Evolutionary conservation across 1,140 invertebrate genomes (phyloP).

Genomic region (Caenorhabditis remanei): DNA sequence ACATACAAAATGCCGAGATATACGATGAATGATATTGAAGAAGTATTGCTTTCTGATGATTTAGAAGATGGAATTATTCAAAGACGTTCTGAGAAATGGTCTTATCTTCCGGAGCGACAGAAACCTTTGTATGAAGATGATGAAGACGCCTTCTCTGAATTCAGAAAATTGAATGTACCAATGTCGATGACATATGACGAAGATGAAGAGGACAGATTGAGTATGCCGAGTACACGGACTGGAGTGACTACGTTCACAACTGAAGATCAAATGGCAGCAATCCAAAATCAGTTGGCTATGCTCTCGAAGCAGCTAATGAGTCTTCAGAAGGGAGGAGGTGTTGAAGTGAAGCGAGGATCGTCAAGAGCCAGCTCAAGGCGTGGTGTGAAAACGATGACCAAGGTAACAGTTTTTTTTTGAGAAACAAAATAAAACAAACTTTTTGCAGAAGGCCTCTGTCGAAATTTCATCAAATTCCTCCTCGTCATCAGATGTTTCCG

Average conservation of each 20-base stretch:
- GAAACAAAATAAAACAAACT: neutral
- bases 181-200: constrained; percentile 41
- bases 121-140: constrained; percentile 12
- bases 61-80: constrained; percentile 35
- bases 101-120: neutral
- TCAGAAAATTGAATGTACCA: constrained; percentile 27
- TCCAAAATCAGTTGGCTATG: constrained; percentile 38
- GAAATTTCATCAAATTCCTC: constrained; percentile 20
- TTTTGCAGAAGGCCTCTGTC: constrained; percentile 10
- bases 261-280: constrained; percentile 49
- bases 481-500: constrained; percentile 9
- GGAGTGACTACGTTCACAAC: constrained; percentile 14
- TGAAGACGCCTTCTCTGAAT: constrained; percentile 12
- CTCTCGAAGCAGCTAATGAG: constrained; percentile 41
- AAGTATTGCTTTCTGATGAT: constrained; percentile 32
- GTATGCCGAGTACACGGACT: constrained; percentile 39
- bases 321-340: constrained; percentile 18
- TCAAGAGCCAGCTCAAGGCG: constrained; percentile 26
- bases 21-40: constrained; percentile 31
- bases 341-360: constrained; percentile 11
- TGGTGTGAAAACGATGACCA: neutral
- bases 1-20: constrained; percentile 47
- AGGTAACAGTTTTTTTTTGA: neutral
- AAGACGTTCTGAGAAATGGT: constrained; percentile 34
- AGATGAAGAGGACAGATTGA: constrained; percentile 34